A percentile compares a stretch with the other conserved stretches of the same genome.
Evolutionary conservation across 2,797 vertebrate genomes (phyloP).

Genomic region (Poecilia picta): DNA sequence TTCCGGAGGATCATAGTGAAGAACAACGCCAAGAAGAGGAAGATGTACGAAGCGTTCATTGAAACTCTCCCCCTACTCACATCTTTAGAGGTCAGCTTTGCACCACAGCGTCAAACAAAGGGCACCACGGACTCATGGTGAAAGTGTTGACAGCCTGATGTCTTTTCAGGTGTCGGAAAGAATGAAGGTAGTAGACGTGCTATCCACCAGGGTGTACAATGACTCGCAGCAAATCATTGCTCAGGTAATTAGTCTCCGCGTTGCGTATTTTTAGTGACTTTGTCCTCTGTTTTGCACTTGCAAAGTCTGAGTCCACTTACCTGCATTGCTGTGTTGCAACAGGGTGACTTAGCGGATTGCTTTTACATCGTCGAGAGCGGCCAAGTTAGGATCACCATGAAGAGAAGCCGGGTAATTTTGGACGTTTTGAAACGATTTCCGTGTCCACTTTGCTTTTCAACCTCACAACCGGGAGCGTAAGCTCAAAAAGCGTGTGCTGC

Average conservation of each 20-base stretch:
- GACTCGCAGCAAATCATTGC: slow-evolving; percentile 96
- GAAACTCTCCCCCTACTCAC: slow-evolving; percentile 97
- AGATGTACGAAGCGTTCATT: slow-evolving; percentile 97
- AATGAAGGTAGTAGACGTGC: slow-evolving; percentile 98
- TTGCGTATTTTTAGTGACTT: background rate
- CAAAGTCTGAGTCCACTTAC: background rate
- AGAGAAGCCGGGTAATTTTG: slow-evolving; percentile 89
- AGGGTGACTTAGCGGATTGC: slow-evolving; percentile 96
- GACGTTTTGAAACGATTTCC: background rate
- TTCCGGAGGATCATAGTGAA: slow-evolving; percentile 99
- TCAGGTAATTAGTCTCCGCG: slow-evolving; percentile 84
- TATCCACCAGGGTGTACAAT: slow-evolving; percentile 91
- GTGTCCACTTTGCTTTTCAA: background rate
- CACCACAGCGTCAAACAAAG: background rate
- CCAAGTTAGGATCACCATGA: slow-evolving; percentile 98
- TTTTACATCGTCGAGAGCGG: slow-evolving; percentile 99
- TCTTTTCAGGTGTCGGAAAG: slow-evolving; percentile 91
- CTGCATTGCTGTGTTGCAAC: background rate
- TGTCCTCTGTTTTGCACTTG: background rate
- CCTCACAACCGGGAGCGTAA: background rate
- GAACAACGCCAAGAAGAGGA: slow-evolving; percentile 98
- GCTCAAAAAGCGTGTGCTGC: background rate
- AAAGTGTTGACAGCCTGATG: slow-evolving; percentile 23
- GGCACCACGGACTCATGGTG: slow-evolving; percentile 4
- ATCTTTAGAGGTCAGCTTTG: slow-evolving; percentile 89